phyloP scores from a whole-genome alignment of 2,888 invertebrate genomes.

The Pinctada fucata region DNA sequence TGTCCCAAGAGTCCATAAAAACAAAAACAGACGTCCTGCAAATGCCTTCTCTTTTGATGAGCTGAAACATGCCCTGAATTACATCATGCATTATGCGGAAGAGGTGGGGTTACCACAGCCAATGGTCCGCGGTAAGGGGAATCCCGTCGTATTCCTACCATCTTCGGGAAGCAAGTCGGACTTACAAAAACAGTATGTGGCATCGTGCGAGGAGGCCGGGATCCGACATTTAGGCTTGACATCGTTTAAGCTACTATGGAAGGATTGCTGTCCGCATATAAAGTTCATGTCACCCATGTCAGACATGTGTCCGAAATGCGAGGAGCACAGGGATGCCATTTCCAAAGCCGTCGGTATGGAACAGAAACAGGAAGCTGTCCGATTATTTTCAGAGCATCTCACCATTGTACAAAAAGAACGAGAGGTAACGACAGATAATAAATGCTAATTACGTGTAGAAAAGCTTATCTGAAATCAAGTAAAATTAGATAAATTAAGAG shows the following conservation, averaged over 20 bases:
- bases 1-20: no score
- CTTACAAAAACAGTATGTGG: not conserved
- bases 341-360: slow-evolving; percentile 5
- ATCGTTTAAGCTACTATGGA: slow-evolving; percentile 12
- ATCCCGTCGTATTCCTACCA: not conserved
- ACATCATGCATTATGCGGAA: slow-evolving; percentile 9
- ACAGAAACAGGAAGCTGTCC: no score
- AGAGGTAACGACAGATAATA: no score
- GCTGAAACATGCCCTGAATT: no score
- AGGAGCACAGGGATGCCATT: slow-evolving; percentile 5
- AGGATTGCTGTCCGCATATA: slow-evolving; percentile 16
- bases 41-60: no score
- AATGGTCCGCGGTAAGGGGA: slow-evolving; percentile 3
- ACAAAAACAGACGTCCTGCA: no score
- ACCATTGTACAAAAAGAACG: no score
- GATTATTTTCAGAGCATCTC: no score
- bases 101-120: slow-evolving; percentile 13
- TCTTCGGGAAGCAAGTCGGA: slow-evolving; percentile 4
- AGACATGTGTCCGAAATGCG: slow-evolving; percentile 20
- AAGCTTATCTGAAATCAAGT: no score
- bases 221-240: not conserved
- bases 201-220: no score
- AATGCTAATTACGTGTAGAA: no score
- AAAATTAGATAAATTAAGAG: no score
- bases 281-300: slow-evolving; percentile 14